phyloP scores from a whole-genome alignment of 1,140 invertebrate genomes.

The Drosophila pseudoananassae region DNA sequence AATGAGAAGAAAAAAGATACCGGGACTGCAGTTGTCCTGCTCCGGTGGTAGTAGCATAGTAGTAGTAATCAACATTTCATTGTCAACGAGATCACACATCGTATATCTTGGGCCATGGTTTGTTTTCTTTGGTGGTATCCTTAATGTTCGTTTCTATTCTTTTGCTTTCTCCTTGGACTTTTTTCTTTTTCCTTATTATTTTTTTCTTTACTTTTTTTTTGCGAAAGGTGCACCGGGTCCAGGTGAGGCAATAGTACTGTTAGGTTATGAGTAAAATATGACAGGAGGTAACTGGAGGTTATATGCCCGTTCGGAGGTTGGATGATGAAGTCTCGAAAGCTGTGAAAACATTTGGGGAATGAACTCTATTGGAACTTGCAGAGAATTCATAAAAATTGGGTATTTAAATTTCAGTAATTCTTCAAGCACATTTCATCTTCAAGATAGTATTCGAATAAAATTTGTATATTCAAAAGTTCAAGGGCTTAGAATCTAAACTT shows the following conservation, averaged over 20 bases:
- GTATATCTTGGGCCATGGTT: conserved; percentile 72
- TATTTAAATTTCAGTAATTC: too few species aligned
- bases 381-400: too few species aligned
- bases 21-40: conserved; percentile 25
- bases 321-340: conserved; percentile 14
- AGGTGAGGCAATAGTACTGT: conserved; percentile 34
- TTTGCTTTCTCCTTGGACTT: conserved; percentile 2
- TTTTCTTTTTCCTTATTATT: conserved; percentile 3
- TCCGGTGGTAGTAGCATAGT: conserved; percentile 35
- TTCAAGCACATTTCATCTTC: too few species aligned
- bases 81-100: conserved; percentile 84
- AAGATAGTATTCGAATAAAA: too few species aligned
- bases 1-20: conserved; percentile 24
- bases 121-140: conserved; percentile 70
- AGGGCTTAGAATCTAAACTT: too few species aligned
- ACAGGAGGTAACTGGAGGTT: not conserved
- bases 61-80: conserved; percentile 77
- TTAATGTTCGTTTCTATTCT: conserved; percentile 22
- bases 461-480: too few species aligned
- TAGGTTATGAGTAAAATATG: conserved; percentile 14
- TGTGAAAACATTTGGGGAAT: conserved; percentile 20
- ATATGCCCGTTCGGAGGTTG: not conserved
- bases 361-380: too few species aligned
- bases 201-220: conserved; percentile 41
- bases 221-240: conserved; percentile 73